A percentile compares a stretch with the other conserved stretches of the same genome.
Evolutionary conservation across 2,113 vertebrate species (phyloP).

Genomic region (Origma solitaria): DNA sequence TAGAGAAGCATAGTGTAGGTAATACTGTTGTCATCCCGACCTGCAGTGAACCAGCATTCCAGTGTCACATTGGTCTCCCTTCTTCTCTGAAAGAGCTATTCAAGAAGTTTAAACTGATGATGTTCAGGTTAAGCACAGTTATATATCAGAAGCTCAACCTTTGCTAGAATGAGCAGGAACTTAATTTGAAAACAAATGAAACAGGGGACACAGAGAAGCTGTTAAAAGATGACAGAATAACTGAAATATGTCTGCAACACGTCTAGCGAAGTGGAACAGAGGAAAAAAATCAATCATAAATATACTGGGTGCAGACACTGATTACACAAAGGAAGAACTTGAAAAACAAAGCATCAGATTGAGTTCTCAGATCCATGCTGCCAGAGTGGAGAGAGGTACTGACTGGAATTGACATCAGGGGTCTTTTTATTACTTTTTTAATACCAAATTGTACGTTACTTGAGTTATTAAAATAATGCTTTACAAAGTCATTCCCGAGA

Average conservation of each 20-base stretch:
- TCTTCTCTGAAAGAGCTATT: neutral
- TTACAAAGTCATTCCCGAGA: neutral
- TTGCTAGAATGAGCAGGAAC: conserved; percentile 13
- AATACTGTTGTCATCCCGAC: neutral
- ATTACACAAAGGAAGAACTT: neutral
- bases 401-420: neutral
- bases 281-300: neutral
- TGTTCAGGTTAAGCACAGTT: neutral
- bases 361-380: neutral
- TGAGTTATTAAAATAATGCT: neutral
- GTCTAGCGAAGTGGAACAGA: neutral
- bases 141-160: neutral
- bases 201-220: neutral
- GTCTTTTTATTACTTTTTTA: neutral
- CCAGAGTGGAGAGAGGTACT: neutral
- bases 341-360: neutral
- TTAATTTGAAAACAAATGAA: conserved; percentile 37
- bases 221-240: conserved; percentile 22
- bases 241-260: neutral
- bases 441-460: neutral
- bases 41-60: neutral
- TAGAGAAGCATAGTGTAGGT: neutral
- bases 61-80: neutral
- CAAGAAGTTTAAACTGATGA: neutral
- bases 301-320: neutral